These are phyloP conservation scores for Masticophis lateralis DNA, from an alignment of 2,797 vertebrate species.

Conservation along the genomic window DNA sequence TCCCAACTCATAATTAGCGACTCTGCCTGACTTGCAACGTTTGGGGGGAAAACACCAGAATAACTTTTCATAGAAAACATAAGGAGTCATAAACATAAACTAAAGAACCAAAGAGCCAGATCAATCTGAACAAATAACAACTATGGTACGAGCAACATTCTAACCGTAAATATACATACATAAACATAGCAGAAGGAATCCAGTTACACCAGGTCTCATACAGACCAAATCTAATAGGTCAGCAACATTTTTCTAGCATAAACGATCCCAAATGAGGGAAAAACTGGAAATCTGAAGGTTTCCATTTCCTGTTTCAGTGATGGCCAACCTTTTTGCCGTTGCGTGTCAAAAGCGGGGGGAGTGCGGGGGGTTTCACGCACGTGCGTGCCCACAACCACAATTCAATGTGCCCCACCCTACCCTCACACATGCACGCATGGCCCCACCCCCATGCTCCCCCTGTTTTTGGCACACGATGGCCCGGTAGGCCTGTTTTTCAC, in stretches of 20 bases:
- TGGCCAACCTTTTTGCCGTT: too few relatives aligned
- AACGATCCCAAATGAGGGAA: background rate
- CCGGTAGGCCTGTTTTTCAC: too few relatives aligned
- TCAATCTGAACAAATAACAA: background rate
- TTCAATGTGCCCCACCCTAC: too few relatives aligned
- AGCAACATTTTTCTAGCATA: background rate
- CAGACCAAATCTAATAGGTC: too few relatives aligned
- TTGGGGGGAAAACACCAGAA: background rate
- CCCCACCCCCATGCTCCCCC: too few relatives aligned
- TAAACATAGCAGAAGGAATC: background rate
- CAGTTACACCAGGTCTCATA: background rate
- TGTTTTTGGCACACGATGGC: too few relatives aligned
- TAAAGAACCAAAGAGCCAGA: background rate
- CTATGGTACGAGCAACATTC: background rate
- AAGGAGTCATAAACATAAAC: background rate
- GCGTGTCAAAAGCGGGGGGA: too few relatives aligned
- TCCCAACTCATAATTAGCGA: background rate
- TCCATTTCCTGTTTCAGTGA: background rate
- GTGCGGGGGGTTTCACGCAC: too few relatives aligned
- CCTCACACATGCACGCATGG: accelerated
- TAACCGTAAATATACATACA: background rate
- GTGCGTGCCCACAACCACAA: too few relatives aligned
- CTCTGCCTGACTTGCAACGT: background rate
- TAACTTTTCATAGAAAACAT: background rate
- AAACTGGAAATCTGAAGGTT: background rate